Conservation (phyloP, 2,888 invertebrate species). For the Hypomecis atomaria region DNA sequence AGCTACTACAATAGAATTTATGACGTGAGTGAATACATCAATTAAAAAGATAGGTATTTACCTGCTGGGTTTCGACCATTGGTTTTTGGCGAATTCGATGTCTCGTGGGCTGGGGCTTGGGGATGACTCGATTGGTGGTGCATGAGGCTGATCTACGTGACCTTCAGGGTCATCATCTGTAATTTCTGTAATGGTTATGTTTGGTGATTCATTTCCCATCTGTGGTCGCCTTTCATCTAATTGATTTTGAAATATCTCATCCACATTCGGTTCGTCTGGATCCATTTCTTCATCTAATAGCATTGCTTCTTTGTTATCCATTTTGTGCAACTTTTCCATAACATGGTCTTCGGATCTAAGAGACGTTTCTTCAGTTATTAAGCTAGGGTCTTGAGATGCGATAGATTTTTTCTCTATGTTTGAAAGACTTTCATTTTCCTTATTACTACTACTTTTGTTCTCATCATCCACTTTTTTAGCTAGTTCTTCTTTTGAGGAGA, state of each 20-base stretch:
- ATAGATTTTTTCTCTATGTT: conserved; percentile 72
- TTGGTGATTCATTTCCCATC: conserved; percentile 67
- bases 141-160: conserved; percentile 54
- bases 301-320: conserved; percentile 67
- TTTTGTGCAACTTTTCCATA: conserved; percentile 77
- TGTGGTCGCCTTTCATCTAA: conserved; percentile 65
- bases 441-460: conserved; percentile 62
- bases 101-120: conserved; percentile 74
- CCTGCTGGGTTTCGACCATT: conserved; percentile 82
- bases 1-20: conserved; percentile 44
- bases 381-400: conserved; percentile 78
- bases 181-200: conserved; percentile 80
- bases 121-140: conserved; percentile 72
- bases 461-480: conserved; percentile 59
- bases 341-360: conserved; percentile 70
- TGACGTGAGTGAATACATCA: conserved; percentile 38
- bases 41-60: conserved; percentile 52
- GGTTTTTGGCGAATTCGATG: conserved; percentile 58
- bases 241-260: conserved; percentile 76
- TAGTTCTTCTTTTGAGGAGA: conserved; percentile 70
- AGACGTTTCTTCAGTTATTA: conserved; percentile 70
- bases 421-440: conserved; percentile 76
- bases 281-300: conserved; percentile 73
- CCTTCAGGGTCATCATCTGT: conserved; percentile 69
- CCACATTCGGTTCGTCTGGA: conserved; percentile 73